These are phyloP conservation scores for Machimus rusticus DNA, from an alignment of 2,888 invertebrate genomes.

Conservation along the genomic window DNA sequence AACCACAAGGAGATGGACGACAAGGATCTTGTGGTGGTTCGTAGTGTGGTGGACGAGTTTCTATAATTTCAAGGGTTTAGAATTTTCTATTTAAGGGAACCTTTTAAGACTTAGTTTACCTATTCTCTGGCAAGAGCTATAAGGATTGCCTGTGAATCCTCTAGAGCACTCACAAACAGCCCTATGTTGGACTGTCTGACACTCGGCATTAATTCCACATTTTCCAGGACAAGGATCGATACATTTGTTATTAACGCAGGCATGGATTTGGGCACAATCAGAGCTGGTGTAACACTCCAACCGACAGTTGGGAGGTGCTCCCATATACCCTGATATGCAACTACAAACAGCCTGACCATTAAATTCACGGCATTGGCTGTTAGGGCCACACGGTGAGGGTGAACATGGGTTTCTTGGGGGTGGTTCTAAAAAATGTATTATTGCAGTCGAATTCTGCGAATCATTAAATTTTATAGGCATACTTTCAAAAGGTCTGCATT, in stretches of 20 bases:
- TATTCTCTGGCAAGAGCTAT: conserved; percentile 67
- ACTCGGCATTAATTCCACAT: conserved; percentile 74
- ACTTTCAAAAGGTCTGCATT: conserved; percentile 68
- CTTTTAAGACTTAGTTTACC: conserved; percentile 50
- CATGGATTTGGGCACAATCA: conserved; percentile 72
- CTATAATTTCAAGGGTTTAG: not conserved
- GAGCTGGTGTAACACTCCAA: conserved; percentile 76
- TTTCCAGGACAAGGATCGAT: conserved; percentile 78
- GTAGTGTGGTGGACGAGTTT: conserved; percentile 45
- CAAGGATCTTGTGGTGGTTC: conserved; percentile 66
- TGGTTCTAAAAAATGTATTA: conserved; percentile 60
- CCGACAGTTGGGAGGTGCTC: conserved; percentile 75
- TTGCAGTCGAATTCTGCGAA: not conserved
- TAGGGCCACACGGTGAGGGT: conserved; percentile 75
- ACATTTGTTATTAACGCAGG: conserved; percentile 77
- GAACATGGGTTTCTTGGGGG: conserved; percentile 68
- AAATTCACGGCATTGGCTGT: conserved; percentile 72
- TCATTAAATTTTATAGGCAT: conserved; percentile 44
- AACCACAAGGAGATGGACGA: conserved; percentile 79
- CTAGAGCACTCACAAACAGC: conserved; percentile 77
- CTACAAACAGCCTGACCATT: conserved; percentile 72
- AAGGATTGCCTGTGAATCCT: conserved; percentile 78
- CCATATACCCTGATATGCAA: conserved; percentile 71
- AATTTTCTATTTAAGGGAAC: not conserved
- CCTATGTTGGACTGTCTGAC: conserved; percentile 79